phyloP scores from a whole-genome alignment of 2,113 vertebrate species.

The Epinephelus moara region DNA sequence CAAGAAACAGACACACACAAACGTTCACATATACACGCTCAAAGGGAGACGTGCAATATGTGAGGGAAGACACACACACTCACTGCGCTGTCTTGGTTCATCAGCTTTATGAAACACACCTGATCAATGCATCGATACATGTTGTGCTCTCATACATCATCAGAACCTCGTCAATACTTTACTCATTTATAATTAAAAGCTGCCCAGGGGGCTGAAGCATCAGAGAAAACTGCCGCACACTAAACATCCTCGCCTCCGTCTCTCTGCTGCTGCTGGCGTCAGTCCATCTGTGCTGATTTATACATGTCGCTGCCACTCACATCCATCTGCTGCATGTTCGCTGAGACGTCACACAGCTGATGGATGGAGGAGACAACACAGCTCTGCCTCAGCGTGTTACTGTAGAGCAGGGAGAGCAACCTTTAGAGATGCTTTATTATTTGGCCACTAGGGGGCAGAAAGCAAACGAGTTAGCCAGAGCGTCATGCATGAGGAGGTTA shows the following conservation, averaged over 20 bases:
- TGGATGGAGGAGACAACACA: background rate
- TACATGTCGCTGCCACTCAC: conserved; percentile 3
- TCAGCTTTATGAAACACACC: background rate
- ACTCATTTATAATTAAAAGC: conserved; percentile 25
- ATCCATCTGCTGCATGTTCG: conserved; percentile 24
- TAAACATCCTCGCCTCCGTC: conserved; percentile 10
- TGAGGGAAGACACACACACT: background rate
- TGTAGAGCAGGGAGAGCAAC: background rate
- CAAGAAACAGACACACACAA: background rate
- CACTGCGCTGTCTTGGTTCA: background rate
- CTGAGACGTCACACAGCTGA: conserved; percentile 3
- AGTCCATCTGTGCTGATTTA: conserved; percentile 31
- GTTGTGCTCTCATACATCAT: conserved; percentile 24
- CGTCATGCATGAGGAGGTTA: background rate
- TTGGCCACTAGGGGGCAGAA: background rate
- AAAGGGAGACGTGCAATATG: too few relatives aligned
- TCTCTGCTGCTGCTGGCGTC: conserved; percentile 22
- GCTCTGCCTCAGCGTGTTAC: too few relatives aligned
- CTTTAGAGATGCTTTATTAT: background rate
- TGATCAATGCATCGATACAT: conserved; percentile 15
- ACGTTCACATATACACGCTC: background rate
- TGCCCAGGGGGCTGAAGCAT: background rate
- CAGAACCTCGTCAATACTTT: background rate
- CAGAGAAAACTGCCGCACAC: conserved; percentile 5
- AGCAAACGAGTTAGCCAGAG: background rate